Conservation (phyloP, 2,888 invertebrate species). For the Rhaphigaster nebulosa region DNA sequence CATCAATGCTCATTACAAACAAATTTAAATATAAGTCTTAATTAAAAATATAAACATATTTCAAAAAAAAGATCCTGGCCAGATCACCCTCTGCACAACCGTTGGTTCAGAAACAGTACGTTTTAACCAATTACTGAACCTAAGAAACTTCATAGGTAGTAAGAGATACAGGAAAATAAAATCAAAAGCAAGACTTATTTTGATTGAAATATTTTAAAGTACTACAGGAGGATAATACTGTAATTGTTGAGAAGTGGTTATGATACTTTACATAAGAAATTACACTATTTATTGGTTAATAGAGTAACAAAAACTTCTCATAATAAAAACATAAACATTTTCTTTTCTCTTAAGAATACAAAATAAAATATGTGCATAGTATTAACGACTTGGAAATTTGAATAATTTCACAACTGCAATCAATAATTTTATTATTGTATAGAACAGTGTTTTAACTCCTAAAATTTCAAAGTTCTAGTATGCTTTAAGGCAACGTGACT, state of each 20-base stretch:
- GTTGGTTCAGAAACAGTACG: no score
- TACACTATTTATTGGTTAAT: background rate
- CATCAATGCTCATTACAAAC: background rate
- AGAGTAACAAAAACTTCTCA: background rate
- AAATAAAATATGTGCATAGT: background rate
- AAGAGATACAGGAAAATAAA: background rate
- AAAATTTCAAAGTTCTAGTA: background rate
- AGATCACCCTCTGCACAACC: no score
- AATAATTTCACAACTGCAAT: background rate
- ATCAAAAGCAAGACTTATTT: background rate
- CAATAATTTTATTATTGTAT: background rate
- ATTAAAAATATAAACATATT: background rate
- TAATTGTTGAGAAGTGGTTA: background rate
- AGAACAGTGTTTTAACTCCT: background rate
- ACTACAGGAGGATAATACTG: background rate
- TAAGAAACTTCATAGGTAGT: no score
- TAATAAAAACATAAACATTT: background rate
- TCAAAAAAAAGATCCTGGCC: background rate
- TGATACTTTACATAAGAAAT: background rate
- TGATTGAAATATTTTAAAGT: background rate
- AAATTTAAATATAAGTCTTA: no score
- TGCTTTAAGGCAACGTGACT: slow-evolving; percentile 66
- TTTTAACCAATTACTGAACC: no score
- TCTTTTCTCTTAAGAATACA: background rate
- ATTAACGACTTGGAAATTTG: background rate